Evolutionary conservation across 2,888 invertebrate species (phyloP).

Genomic region (Eupeodes latifasciatus): DNA sequence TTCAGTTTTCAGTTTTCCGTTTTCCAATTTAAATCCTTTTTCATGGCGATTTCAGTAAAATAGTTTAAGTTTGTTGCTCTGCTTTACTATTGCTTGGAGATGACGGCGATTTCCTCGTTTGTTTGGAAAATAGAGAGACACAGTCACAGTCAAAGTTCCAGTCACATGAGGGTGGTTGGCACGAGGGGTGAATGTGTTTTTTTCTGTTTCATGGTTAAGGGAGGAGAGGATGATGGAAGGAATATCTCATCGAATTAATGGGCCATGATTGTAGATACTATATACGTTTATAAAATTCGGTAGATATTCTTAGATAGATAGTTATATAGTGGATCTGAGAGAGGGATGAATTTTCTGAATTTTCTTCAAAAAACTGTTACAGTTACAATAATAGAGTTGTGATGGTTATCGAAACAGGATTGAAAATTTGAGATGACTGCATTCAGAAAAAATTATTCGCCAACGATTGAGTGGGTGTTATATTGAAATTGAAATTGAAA

Average conservation of each 20-base stretch:
- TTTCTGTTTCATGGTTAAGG: background rate
- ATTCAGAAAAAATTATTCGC: slow-evolving; percentile 46
- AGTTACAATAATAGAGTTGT: slow-evolving; percentile 57
- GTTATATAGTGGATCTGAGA: background rate
- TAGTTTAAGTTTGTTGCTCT: slow-evolving; percentile 72
- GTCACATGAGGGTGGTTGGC: background rate
- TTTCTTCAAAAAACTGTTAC: slow-evolving; percentile 32
- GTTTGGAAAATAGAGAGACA: slow-evolving; percentile 1
- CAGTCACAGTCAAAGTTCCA: slow-evolving; percentile 9
- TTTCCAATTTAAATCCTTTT: slow-evolving; percentile 75
- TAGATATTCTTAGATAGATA: background rate
- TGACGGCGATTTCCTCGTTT: slow-evolving; percentile 36
- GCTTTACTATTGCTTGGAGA: background rate
- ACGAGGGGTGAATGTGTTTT: background rate
- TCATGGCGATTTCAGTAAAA: slow-evolving; percentile 73
- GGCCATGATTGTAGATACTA: slow-evolving; percentile 35
- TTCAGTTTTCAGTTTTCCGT: slow-evolving; percentile 52
- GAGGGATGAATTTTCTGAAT: background rate
- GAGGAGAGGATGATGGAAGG: background rate
- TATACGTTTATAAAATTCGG: too few species aligned
- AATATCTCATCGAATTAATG: slow-evolving; percentile 53
- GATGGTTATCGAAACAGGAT: slow-evolving; percentile 66
- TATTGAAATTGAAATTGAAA: slow-evolving; percentile 42
- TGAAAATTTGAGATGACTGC: slow-evolving; percentile 62
- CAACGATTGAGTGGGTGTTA: slow-evolving; percentile 55